Evolutionary conservation across 2,113 vertebrate genomes (phyloP).

Genomic region (Ammodytes marinus): DNA sequence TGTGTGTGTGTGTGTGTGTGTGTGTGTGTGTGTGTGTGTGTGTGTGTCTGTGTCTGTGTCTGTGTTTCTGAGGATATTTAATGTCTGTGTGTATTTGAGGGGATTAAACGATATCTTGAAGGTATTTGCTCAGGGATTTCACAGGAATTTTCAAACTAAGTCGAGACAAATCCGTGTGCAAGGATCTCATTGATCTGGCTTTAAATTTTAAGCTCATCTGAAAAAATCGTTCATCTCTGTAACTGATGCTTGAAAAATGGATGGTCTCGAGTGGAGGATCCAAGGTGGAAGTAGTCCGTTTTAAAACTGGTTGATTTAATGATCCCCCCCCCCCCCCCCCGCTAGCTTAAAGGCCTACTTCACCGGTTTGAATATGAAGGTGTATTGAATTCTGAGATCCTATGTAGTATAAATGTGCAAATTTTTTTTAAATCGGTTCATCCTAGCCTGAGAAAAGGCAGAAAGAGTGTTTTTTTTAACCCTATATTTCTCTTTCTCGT

Average conservation of each 20-base stretch:
- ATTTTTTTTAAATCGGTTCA: too few relatives aligned
- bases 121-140: not conserved
- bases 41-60: too few relatives aligned
- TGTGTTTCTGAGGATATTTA: not conserved
- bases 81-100: not conserved
- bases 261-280: slow-evolving; percentile 3
- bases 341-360: too few relatives aligned
- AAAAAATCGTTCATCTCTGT: not conserved
- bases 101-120: not conserved
- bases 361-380: too few relatives aligned
- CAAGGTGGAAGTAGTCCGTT: not conserved
- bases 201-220: not conserved
- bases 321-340: too few relatives aligned
- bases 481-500: too few relatives aligned
- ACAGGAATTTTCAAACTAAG: not conserved
- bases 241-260: slow-evolving; percentile 4
- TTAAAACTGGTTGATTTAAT: not conserved
- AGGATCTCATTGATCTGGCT: not conserved
- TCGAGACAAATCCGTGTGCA: not conserved
- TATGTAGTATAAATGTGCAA: too few relatives aligned
- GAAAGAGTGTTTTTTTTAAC: too few relatives aligned
- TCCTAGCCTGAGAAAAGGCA: too few relatives aligned
- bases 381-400: too few relatives aligned
- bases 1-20: too few relatives aligned
- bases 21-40: too few relatives aligned